Percentiles rank a stretch among this genome's conserved stretches.
Conservation (phyloP, 2,888 invertebrate species). For the Dryococelus australis region DNA sequence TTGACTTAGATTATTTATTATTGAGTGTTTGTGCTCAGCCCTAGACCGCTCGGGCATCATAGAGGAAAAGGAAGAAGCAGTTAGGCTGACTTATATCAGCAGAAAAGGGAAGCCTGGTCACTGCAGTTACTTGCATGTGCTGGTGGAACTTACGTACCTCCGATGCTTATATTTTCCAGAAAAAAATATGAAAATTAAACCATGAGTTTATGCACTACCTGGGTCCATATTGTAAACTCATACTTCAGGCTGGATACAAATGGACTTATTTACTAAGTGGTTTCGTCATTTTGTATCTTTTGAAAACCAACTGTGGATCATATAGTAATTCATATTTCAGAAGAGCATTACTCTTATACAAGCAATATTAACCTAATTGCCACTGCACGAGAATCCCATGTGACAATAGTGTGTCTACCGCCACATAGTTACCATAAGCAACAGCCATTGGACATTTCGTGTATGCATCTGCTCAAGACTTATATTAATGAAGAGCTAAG, state of each 20-base stretch:
- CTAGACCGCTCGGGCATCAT: no score
- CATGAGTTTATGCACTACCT: neutral
- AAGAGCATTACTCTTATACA: conserved; percentile 1
- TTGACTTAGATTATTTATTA: no score
- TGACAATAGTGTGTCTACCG: neutral
- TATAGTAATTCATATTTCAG: neutral
- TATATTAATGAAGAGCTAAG: neutral
- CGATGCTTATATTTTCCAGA: neutral
- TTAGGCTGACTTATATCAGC: neutral
- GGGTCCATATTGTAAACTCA: neutral
- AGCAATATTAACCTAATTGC: neutral
- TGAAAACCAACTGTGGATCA: neutral
- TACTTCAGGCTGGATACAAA: neutral
- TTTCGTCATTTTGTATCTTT: neutral
- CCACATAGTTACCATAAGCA: neutral
- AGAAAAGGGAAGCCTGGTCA: neutral
- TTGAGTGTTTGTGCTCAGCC: no score
- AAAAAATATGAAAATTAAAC: neutral
- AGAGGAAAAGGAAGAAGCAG: conserved; percentile 39
- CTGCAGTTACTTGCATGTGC: neutral
- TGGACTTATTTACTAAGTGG: neutral
- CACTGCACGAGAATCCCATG: neutral
- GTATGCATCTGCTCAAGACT: neutral
- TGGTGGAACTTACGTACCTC: neutral
- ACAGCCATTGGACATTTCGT: neutral